Conservation (phyloP, 2,113 vertebrate genomes). For the Orthochromis indermauri region DNA sequence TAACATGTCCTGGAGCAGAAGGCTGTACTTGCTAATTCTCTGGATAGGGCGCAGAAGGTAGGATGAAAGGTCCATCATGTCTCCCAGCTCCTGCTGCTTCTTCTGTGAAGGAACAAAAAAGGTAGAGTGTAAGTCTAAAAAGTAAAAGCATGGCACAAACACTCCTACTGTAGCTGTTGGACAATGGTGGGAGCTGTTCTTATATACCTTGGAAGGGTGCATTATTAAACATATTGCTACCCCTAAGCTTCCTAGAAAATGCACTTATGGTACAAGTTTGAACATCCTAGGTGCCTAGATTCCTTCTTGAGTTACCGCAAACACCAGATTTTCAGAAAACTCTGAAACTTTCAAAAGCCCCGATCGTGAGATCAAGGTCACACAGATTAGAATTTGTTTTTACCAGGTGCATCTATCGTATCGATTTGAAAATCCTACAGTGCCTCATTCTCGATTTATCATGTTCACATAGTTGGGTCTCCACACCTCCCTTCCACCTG, state of each 20-base stretch:
- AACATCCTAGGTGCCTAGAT: background rate
- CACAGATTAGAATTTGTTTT: background rate
- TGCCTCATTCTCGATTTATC: background rate
- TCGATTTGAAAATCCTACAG: background rate
- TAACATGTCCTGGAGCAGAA: conserved; percentile 73
- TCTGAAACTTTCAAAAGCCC: background rate
- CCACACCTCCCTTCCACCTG: background rate
- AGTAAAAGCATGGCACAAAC: background rate
- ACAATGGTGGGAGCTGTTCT: background rate
- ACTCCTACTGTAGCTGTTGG: background rate
- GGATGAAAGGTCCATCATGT: conserved; percentile 75
- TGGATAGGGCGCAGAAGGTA: conserved; percentile 76
- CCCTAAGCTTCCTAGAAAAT: background rate
- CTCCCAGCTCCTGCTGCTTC: conserved; percentile 72
- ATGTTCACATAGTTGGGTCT: background rate
- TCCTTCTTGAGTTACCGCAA: background rate
- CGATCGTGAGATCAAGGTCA: rapidly evolving
- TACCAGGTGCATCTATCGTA: background rate
- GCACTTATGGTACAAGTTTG: background rate
- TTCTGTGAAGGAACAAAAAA: conserved; percentile 35
- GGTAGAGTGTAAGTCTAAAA: background rate
- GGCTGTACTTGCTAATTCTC: conserved; percentile 78
- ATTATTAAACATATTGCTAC: background rate
- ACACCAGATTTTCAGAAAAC: background rate
- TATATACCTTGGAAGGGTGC: background rate